These are phyloP conservation scores for Paraescarpia echinospica DNA, from an alignment of 1,140 invertebrate genomes.

Conservation along the genomic window DNA sequence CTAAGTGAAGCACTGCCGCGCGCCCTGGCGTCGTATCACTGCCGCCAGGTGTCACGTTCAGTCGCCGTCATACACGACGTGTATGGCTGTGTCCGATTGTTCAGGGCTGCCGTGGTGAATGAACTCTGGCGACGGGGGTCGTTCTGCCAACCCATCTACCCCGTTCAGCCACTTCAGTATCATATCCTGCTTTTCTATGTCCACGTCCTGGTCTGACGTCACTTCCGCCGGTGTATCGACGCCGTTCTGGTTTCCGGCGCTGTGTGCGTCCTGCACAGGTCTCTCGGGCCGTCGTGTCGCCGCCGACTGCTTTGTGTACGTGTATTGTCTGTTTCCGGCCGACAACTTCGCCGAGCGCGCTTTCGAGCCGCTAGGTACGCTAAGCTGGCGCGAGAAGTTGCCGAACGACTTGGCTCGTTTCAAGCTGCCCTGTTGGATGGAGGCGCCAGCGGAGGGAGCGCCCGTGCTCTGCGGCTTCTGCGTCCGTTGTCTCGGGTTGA, in stretches of 20 bases:
- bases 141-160: not conserved
- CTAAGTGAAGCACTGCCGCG: not conserved
- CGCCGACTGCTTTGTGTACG: not conserved
- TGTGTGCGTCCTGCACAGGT: not conserved
- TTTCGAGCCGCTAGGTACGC: not conserved
- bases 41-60: not conserved
- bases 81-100: conserved; percentile 17
- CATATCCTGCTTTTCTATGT: conserved; percentile 14
- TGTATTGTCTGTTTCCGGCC: conserved; percentile 4
- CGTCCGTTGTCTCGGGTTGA: not conserved
- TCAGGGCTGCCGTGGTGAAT: not conserved
- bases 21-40: not conserved
- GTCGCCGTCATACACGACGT: conserved; percentile 22
- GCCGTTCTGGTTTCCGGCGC: not conserved
- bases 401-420: not conserved
- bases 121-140: conserved; percentile 8
- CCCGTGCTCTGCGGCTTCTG: not conserved
- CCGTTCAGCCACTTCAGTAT: conserved; percentile 13
- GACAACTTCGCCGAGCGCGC: conserved; percentile 4
- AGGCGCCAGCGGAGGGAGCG: not conserved
- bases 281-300: not conserved
- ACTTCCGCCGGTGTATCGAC: not conserved
- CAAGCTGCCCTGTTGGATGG: not conserved
- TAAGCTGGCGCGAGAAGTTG: not conserved
- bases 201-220: conserved; percentile 8